Base-by-base conservation (phyloP, 2,888 invertebrate species). In the Unio pictorum region DNA sequence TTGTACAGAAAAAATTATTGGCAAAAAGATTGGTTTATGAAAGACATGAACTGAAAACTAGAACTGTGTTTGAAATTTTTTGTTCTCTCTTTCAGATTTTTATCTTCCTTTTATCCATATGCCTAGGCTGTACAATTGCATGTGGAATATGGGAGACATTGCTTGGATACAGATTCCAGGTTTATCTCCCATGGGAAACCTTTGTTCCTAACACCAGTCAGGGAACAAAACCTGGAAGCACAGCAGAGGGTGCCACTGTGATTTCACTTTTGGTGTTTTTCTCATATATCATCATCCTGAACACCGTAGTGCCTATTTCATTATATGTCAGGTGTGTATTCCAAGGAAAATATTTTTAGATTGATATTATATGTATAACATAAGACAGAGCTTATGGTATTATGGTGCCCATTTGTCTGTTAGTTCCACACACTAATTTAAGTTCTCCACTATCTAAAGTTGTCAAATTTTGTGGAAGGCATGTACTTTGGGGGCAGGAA, bases 251-350 rank as follows among this genome's bases (percentile, higher is more conserved):
- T 23, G 87, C 91, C 60, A 83, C 96, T 79, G 95, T 98, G 85
- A 98, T 98, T 87, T 96, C 98, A 80, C 93, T 98, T 84, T 94
- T 99, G 82, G 96, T 98, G 81, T 99, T 99, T 93, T 98, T 99
- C 93, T 99, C 99, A 57, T 99, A 99, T 92, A 96, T 98, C 89
- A 99, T 99, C 91, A 96, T 99, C 86, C 94, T 99, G 91, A 99
- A 99, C 93, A 99, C 99, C 87, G 98, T 99, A 88, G 99, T 99
- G 93, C 99, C 99, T 92, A 99, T 99, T 91, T 99, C 98, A 86
- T 93, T 99, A 79, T 99, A 99, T 92, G 98, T 99, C 89, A 98
- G 94, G 98, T 95, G 82, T 91, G 92, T 71, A 18, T 45, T 45
- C 11, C 8, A n/a, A 59, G 15, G 15, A 59, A 26, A 23, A 4